Evolutionary conservation across 2,888 invertebrate genomes (phyloP).

Genomic region (Ommatoiulus sabulosus): DNA sequence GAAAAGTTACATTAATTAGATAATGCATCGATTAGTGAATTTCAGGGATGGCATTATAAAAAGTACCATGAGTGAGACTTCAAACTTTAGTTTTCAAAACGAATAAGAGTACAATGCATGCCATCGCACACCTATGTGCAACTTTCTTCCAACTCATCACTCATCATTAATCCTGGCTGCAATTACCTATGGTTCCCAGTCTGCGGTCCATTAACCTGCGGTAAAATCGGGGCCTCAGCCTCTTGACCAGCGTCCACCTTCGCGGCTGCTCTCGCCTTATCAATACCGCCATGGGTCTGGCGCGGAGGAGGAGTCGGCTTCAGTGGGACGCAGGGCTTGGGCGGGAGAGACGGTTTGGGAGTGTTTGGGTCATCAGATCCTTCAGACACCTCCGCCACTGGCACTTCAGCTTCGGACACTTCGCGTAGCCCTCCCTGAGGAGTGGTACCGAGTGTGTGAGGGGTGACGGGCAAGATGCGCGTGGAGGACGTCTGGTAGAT

Average conservation of each 20-base stretch:
- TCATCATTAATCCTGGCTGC: too few relatives aligned
- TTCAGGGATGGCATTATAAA: too few relatives aligned
- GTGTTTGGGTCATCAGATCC: slow-evolving; percentile 64
- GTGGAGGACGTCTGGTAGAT: slow-evolving; percentile 65
- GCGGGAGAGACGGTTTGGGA: slow-evolving; percentile 80
- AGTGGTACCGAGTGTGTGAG: slow-evolving; percentile 74
- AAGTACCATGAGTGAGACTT: too few relatives aligned
- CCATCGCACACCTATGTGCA: too few relatives aligned
- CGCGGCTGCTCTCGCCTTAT: slow-evolving; percentile 31
- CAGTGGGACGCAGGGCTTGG: slow-evolving; percentile 65
- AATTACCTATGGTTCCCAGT: slow-evolving; percentile 29
- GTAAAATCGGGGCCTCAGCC: not conserved
- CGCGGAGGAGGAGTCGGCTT: slow-evolving; percentile 72
- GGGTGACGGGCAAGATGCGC: slow-evolving; percentile 73
- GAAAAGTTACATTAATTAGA: too few relatives aligned
- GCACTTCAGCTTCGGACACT: slow-evolving; percentile 54
- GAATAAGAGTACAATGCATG: too few relatives aligned
- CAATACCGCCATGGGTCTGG: slow-evolving; percentile 64
- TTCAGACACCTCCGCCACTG: slow-evolving; percentile 6
- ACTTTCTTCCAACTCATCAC: too few relatives aligned
- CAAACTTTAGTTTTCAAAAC: too few relatives aligned
- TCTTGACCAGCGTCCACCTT: not conserved
- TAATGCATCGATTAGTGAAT: too few relatives aligned
- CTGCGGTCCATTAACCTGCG: not conserved
- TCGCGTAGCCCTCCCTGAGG: slow-evolving; percentile 60